Base-by-base conservation (phyloP, 2,113 vertebrate species). In the Furnarius figulus region DNA sequence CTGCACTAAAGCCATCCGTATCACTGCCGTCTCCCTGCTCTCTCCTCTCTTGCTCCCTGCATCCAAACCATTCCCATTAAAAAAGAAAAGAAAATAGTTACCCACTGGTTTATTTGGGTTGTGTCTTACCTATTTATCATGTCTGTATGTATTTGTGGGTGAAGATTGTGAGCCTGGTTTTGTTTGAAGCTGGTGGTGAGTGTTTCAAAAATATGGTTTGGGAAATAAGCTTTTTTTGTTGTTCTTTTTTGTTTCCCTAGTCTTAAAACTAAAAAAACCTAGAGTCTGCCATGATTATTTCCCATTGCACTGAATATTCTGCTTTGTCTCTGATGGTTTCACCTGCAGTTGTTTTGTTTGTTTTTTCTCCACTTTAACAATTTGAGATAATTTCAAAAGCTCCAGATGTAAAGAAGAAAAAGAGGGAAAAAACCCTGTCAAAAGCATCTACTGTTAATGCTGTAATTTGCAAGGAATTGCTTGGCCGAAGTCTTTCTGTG, bases 221-320 rank as follows among this genome's bases (percentile, higher is more conserved):
- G 94, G 85, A 93, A 98, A 98, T 98, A 97, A 81, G 98, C 97
- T 93, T 59, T 84, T 98, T n/a, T 58, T 46, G 22, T 74, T 62
- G 31, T 55, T 83, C 3, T 27, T 40, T 30, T 73, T 82, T 65
- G 11, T 93, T 88, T 97, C 88, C 94, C 96, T 98, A 97, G 98
- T 98, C 98, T 98, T 98, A 98, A 98, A 99, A 98, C 98, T 98
- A 97, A 98, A 89, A 93, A 67, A 46, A 75, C 30, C 96, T 98
- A 96, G 97, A 98, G 97, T 96, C 98, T 98, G 95, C 95, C 93
- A 56, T 84, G 76, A 46, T 89, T 39, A 28, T 89, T 94, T 92
- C 94, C 98, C 98, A 97, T 99, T 99, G 98, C 99, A 99, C 99
- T 99, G 99, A 99, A 98, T 97, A 97, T 98, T 97, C 98, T 98